Conservation (phyloP, 2,888 invertebrate species). For the Clostera curtula region DNA sequence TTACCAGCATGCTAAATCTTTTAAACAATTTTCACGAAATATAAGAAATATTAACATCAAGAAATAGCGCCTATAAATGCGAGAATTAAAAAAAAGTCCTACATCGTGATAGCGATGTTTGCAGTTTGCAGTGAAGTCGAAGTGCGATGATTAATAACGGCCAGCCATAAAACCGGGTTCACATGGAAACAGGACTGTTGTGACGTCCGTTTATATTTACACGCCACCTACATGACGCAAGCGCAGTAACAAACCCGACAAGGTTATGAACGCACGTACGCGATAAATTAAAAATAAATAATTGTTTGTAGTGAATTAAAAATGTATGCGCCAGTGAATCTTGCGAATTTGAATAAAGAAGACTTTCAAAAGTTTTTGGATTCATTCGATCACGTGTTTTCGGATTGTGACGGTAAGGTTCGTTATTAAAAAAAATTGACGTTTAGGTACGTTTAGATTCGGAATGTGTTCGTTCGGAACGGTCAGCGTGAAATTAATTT, state of each 20-base stretch:
- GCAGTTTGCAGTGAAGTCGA: too few relatives aligned
- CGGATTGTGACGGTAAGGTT: slow-evolving; percentile 84
- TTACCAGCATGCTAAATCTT: too few relatives aligned
- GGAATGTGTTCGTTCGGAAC: too few relatives aligned
- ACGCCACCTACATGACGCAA: slow-evolving; percentile 34
- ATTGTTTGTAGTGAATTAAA: slow-evolving; percentile 13
- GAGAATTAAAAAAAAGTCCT: too few relatives aligned
- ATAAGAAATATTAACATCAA: too few relatives aligned
- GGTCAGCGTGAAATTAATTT: too few relatives aligned
- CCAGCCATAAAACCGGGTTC: background rate
- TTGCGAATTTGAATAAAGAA: slow-evolving; percentile 52
- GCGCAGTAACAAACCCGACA: slow-evolving; percentile 41
- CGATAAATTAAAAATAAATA: slow-evolving; percentile 7
- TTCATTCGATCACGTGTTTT: slow-evolving; percentile 82
- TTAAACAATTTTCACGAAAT: too few relatives aligned
- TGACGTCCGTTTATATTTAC: slow-evolving; percentile 31
- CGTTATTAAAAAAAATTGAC: slow-evolving; percentile 1
- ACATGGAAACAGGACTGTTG: slow-evolving; percentile 25
- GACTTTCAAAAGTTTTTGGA: slow-evolving; percentile 71
- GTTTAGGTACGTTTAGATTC: too few relatives aligned
- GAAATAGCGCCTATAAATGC: too few relatives aligned
- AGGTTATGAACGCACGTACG: slow-evolving; percentile 50
- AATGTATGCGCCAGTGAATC: slow-evolving; percentile 40
- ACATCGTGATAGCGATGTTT: too few relatives aligned
- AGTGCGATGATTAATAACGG: too few relatives aligned